Conservation (phyloP, 2,113 vertebrate species). For the Orycteropus afer region DNA sequence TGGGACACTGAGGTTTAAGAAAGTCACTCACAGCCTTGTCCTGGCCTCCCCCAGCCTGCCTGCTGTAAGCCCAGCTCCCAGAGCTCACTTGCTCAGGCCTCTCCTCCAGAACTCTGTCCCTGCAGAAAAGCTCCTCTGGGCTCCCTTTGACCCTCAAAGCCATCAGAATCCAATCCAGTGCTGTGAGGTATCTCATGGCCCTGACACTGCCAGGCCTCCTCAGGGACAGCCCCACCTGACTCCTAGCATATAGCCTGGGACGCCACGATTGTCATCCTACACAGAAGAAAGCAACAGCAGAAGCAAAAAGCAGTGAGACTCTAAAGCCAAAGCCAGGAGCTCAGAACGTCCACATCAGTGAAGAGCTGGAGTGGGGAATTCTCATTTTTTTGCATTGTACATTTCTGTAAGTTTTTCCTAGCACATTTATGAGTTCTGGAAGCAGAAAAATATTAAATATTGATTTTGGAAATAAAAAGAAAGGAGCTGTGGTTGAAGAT, state of each 20-base stretch:
- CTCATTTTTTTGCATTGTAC: not conserved
- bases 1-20: not conserved
- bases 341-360: rapidly evolving
- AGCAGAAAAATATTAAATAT: not conserved
- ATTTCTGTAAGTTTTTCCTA: not conserved
- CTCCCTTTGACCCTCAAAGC: not conserved
- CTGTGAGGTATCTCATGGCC: not conserved
- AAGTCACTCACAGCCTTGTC: rapidly evolving
- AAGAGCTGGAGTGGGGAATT: not conserved
- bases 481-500: not conserved
- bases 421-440: not conserved
- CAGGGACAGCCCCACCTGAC: not conserved
- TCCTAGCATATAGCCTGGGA: not conserved
- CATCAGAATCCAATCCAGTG: not conserved
- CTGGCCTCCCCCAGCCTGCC: not conserved
- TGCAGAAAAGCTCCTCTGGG: not conserved
- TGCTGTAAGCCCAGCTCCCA: too few relatives aligned
- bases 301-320: not conserved
- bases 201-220: not conserved
- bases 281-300: not conserved
- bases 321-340: not conserved
- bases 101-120: not conserved
- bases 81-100: rapidly evolving
- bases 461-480: not conserved
- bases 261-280: rapidly evolving